Percentiles rank a stretch among this genome's conserved stretches.
These are phyloP conservation scores for Drosophila vallismaia DNA, from an alignment of 2,888 invertebrate genomes.

Conservation along the genomic window DNA sequence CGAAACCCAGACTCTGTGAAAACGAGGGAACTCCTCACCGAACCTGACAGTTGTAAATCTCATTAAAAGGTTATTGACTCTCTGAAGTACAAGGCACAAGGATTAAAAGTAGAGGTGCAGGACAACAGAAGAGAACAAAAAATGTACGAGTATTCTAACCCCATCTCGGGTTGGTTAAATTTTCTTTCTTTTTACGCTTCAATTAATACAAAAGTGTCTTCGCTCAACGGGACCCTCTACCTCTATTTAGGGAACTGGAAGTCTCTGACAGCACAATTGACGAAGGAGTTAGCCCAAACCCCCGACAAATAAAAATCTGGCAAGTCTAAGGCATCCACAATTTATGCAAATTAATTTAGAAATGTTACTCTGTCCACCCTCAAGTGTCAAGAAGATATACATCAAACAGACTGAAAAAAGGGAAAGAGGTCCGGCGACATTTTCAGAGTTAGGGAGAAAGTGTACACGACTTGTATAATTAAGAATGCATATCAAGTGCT, in stretches of 20 bases:
- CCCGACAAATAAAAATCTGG: constrained; percentile 27
- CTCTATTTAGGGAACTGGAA: constrained; percentile 43
- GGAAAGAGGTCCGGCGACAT: constrained; percentile 4
- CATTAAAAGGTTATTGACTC: constrained; percentile 79
- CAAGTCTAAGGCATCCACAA: constrained; percentile 43
- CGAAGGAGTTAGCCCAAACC: constrained; percentile 56
- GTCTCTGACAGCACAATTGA: constrained; percentile 65
- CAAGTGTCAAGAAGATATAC: constrained; percentile 64
- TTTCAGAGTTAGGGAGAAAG: constrained; percentile 1
- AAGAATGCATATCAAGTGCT: constrained; percentile 59
- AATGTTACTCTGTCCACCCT: constrained; percentile 76
- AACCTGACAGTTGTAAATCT: constrained; percentile 74
- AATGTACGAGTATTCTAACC: constrained; percentile 30
- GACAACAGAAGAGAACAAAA: constrained; percentile 20
- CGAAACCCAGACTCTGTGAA: constrained; percentile 11
- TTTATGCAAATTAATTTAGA: constrained; percentile 75
- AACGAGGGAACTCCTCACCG: constrained; percentile 34
- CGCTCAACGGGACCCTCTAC: constrained; percentile 20
- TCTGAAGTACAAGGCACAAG: constrained; percentile 43
- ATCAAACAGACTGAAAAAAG: constrained; percentile 26
- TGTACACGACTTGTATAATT: constrained; percentile 46
- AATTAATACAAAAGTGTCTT: constrained; percentile 80
- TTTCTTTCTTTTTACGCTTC: constrained; percentile 77
- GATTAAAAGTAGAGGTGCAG: constrained; percentile 45
- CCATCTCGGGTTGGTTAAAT: constrained; percentile 52